Conservation (phyloP, 2,888 invertebrate species). For the Volucella bombylans region DNA sequence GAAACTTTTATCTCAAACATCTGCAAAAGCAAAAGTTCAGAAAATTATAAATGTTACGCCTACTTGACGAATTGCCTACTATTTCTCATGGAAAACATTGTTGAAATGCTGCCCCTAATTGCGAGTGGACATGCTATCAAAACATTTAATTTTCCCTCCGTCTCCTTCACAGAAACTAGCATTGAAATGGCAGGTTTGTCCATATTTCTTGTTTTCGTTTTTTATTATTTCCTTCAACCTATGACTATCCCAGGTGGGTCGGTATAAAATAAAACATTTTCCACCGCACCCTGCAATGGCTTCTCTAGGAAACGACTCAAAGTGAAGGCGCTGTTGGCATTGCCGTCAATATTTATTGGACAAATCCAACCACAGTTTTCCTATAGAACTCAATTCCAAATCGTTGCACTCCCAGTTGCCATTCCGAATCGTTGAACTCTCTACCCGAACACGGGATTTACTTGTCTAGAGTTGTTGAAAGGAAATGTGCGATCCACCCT, state of each 20-base stretch:
- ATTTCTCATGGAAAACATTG: slow-evolving; percentile 37
- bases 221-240: not conserved
- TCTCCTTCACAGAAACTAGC: slow-evolving; percentile 1
- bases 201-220: slow-evolving; percentile 1
- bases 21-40: slow-evolving; percentile 43
- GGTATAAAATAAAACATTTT: slow-evolving; percentile 51
- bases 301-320: not conserved
- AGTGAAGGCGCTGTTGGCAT: not conserved
- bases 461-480: slow-evolving; percentile 34
- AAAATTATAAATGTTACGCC: slow-evolving; percentile 45
- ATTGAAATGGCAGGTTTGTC: not conserved
- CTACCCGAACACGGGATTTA: slow-evolving; percentile 3
- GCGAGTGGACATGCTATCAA: slow-evolving; percentile 59
- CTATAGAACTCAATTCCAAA: slow-evolving; percentile 29
- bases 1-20: slow-evolving; percentile 45
- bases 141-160: slow-evolving; percentile 49
- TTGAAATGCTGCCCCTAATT: slow-evolving; percentile 61
- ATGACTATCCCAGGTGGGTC: slow-evolving; percentile 12
- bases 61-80: slow-evolving; percentile 29
- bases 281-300: slow-evolving; percentile 45
- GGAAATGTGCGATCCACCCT: slow-evolving; percentile 57
- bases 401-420: slow-evolving; percentile 20
- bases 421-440: not conserved
- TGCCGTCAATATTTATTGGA: slow-evolving; percentile 30
- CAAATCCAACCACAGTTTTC: slow-evolving; percentile 37